Conservation (phyloP, 2,113 vertebrate species). For the Colistium nudipinnis region DNA sequence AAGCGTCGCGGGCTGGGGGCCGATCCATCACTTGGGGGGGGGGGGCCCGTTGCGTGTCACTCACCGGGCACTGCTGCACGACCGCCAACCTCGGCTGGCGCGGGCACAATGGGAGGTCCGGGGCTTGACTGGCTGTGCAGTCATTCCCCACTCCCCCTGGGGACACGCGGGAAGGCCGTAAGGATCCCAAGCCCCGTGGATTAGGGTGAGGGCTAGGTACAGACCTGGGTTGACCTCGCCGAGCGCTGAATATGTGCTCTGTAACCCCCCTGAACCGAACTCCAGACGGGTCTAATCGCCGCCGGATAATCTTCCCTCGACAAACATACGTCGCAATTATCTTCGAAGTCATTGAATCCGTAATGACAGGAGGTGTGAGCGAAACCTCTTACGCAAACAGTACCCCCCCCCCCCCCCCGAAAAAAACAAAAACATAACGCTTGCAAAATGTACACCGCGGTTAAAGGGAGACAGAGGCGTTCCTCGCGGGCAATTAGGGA, state of each 20-base stretch:
- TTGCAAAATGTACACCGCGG: conserved; percentile 60
- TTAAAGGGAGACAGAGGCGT: conserved; percentile 62
- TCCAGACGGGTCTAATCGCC: conserved; percentile 30
- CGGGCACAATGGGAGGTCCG: conserved; percentile 71
- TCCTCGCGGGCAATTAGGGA: conserved; percentile 73
- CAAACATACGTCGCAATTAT: conserved; percentile 71
- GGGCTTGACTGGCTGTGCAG: conserved; percentile 65
- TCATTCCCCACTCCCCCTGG: conserved; percentile 49
- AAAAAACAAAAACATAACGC: conserved; percentile 67
- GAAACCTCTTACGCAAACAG: conserved; percentile 68
- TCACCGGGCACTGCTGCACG: conserved; percentile 73
- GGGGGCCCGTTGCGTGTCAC: conserved; percentile 70
- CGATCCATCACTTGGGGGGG: conserved; percentile 70
- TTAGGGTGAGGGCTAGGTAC: conserved; percentile 56
- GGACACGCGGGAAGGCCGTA: conserved; percentile 45
- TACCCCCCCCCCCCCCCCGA: conserved; percentile 62
- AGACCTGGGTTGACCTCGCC: conserved; percentile 55
- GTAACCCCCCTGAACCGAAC: conserved; percentile 34
- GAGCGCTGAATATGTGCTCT: conserved; percentile 59
- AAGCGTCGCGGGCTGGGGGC: conserved; percentile 62
- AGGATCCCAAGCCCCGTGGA: conserved; percentile 69
- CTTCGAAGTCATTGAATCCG: conserved; percentile 66
- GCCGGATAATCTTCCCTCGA: conserved; percentile 64
- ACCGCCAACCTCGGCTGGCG: conserved; percentile 74
- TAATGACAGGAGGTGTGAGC: conserved; percentile 73